Base-by-base conservation (phyloP, 2,888 invertebrate species). In the Lissocephala sabroskyi region DNA sequence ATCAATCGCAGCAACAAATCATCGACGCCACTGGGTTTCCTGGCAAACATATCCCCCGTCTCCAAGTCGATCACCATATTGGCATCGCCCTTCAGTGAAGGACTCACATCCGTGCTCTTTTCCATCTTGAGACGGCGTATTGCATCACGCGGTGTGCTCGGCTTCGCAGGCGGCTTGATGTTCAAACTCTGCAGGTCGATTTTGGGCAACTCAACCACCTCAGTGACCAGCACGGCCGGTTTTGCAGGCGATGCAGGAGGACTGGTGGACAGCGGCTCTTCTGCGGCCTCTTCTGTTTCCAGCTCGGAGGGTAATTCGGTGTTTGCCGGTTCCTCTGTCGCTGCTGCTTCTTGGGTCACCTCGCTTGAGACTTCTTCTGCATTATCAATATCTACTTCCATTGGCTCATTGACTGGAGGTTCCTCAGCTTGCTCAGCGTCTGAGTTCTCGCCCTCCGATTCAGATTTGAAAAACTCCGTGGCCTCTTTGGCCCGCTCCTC, bases 401-500 rank as follows among this genome's bases (percentile, higher is more conserved):
- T 2, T 9, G 17, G 14, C 2, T 35, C 23, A 5, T 3, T 5
- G 7, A 23, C 23, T 7, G 3, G 4, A 23, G 23, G 14, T 17
- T 35, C 35, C 4, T 4, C 4, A 5, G 5, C 9, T 9, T 2
- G 13, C 5, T 13, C 45, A 10, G 11, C 1, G n/a, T 51, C 19
- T 3, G 46, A 33, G n/a, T 73, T 62, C n/a, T 82, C 79, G 42
- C 64, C 63, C 43, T 79, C 76, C 0, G 81, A 66, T 52, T 91
- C 91, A 62, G 92, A 92, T 84, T 92, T 91, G 66, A 91, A 94
- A 74, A 94, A 89, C 66, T 89, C 87, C 66, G 90, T 88, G 43
- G 92, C 89, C 83, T 92, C 91, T 79, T 91, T 91, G 67, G 91
- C 91, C 44, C 92, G 88, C 71, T 91, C 88, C 75, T 92, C 88